These are phyloP conservation scores for Syrrhaptes paradoxus DNA, from an alignment of 2,113 vertebrate species.

Conservation along the genomic window DNA sequence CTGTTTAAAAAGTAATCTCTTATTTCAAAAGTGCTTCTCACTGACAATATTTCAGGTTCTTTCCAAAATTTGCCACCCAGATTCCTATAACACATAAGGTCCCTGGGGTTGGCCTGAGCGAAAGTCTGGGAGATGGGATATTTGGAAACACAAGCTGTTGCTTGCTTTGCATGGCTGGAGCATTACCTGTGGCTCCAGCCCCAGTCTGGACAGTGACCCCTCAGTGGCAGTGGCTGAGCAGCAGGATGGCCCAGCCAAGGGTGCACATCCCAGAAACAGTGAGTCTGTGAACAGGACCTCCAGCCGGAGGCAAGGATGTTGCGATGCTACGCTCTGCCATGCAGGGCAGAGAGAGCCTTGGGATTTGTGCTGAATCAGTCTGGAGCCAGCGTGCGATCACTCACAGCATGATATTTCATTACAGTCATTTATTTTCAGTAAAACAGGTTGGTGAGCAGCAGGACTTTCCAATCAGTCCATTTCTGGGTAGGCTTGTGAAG, in stretches of 20 bases:
- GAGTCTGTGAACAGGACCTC: not conserved
- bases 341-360: too few relatives aligned
- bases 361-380: not conserved
- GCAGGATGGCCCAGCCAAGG: not conserved
- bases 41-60: not conserved
- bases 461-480: not conserved
- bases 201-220: not conserved
- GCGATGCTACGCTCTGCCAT: accelerated
- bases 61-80: not conserved
- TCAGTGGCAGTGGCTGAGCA: not conserved
- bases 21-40: not conserved
- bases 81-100: not conserved
- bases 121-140: not conserved
- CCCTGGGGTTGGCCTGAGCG: not conserved
- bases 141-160: not conserved
- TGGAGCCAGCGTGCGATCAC: not conserved
- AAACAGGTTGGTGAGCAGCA: not conserved
- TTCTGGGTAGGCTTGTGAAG: not conserved
- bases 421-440: not conserved
- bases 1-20: not conserved
- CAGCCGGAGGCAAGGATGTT: not conserved
- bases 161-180: not conserved
- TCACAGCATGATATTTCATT: not conserved
- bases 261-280: accelerated
- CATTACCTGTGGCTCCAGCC: accelerated